A percentile compares a stretch with the other conserved stretches of the same genome.
Conservation (phyloP, 2,888 invertebrate genomes). For the Drosophila helvetica region DNA sequence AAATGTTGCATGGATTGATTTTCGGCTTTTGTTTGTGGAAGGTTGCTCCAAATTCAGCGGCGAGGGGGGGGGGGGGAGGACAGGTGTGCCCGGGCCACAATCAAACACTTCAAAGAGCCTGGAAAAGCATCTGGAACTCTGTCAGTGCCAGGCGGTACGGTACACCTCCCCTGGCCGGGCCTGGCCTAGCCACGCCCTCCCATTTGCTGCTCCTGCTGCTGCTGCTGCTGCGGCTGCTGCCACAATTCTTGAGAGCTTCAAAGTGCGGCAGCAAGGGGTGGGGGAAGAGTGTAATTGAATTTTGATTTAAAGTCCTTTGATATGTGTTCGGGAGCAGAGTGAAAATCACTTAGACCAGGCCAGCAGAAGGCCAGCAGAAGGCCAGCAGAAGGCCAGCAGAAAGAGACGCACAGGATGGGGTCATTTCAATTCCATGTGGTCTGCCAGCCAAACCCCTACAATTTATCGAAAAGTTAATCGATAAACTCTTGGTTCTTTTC, state of each 20-base stretch:
- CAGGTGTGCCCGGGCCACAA: conserved; percentile 32
- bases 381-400: conserved; percentile 1
- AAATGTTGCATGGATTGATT: conserved; percentile 23
- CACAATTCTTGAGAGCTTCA: conserved; percentile 65
- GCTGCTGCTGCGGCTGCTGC: conserved; percentile 14
- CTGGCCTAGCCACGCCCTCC: conserved; percentile 5
- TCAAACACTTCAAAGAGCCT: conserved; percentile 49
- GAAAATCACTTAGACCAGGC: conserved; percentile 17
- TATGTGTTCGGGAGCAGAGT: conserved; percentile 71
- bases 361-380: conserved; percentile 26
- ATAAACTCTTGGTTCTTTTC: conserved; percentile 42
- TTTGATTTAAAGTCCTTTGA: conserved; percentile 81
- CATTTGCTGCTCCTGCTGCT: not conserved
- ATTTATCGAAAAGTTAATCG: conserved; percentile 68
- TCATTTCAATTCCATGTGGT: conserved; percentile 47
- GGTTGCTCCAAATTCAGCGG: conserved; percentile 23
- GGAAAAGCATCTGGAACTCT: conserved; percentile 42
- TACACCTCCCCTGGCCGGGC: conserved; percentile 18
- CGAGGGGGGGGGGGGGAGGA: not conserved
- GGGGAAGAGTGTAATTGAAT: conserved; percentile 77
- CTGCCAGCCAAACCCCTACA: conserved; percentile 10
- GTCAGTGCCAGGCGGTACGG: conserved; percentile 39
- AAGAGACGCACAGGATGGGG: conserved; percentile 16
- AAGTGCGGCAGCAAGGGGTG: conserved; percentile 30
- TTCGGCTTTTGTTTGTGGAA: conserved; percentile 34